phyloP scores from a whole-genome alignment of 2,797 vertebrate genomes.

The Gymnothorax reevesii region DNA sequence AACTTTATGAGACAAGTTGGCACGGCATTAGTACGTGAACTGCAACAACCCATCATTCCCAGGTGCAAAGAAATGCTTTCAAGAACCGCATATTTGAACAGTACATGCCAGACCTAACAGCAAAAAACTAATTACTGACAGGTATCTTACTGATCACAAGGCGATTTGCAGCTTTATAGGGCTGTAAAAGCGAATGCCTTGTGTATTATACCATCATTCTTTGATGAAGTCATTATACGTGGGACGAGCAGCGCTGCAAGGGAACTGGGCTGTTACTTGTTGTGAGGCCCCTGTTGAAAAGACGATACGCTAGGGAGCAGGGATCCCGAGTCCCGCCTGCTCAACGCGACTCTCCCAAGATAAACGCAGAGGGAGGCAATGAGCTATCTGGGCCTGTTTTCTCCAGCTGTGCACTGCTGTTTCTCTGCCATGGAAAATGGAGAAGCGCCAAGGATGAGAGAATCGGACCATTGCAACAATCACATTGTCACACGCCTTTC shows the following conservation, averaged over 20 bases:
- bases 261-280: neutral
- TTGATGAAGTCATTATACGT: constrained; percentile 17
- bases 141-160: constrained; percentile 13
- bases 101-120: neutral
- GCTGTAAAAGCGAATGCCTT: constrained; percentile 29
- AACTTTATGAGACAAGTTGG: neutral
- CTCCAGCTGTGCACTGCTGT: neutral
- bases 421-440: constrained; percentile 2
- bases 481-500: constrained; percentile 3
- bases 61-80: neutral
- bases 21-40: neutral
- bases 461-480: constrained; percentile 11
- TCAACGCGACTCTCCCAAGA: neutral
- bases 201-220: constrained; percentile 11
- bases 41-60: neutral
- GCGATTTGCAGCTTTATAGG: constrained; percentile 24
- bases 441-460: neutral
- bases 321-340: too few relatives aligned
- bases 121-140: neutral
- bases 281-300: neutral
- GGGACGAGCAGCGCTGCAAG: neutral
- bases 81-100: neutral
- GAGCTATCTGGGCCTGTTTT: neutral
- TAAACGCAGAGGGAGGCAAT: neutral
- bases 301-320: neutral